These are phyloP conservation scores for Tachycineta bicolor DNA, from an alignment of 2,113 vertebrate genomes.

Conservation along the genomic window DNA sequence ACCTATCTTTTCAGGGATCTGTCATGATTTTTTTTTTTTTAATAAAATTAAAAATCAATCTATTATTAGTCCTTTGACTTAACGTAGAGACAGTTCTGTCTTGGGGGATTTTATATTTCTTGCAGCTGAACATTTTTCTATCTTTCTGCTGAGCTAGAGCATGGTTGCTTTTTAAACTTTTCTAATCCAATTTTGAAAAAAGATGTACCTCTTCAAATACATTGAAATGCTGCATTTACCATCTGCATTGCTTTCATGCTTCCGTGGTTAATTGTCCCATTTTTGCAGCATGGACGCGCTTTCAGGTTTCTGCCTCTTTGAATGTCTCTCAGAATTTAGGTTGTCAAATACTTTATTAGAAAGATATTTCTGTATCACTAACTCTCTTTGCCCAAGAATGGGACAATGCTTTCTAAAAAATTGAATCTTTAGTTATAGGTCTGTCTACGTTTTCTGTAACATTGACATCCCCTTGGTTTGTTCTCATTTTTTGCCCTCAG, in stretches of 20 bases:
- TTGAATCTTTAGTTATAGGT: neutral
- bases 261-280: neutral
- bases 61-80: neutral
- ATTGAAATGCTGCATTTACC: neutral
- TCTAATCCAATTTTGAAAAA: neutral
- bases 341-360: neutral
- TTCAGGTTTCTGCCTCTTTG: neutral
- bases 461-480: neutral
- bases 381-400: neutral
- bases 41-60: neutral
- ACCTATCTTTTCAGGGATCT: neutral
- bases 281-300: neutral
- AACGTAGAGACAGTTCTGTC: neutral
- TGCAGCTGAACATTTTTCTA: neutral
- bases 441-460: neutral
- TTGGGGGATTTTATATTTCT: neutral
- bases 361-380: neutral
- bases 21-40: neutral
- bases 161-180: neutral
- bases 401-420: neutral
- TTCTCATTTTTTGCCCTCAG: conserved; percentile 66
- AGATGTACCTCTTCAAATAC: neutral
- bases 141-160: neutral
- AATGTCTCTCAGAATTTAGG: neutral
- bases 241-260: neutral